Evolutionary conservation across 2,113 vertebrate species (phyloP), one percentile per base, ranked within the genome.

Genomic region (Empidonax alnorum): DNA sequence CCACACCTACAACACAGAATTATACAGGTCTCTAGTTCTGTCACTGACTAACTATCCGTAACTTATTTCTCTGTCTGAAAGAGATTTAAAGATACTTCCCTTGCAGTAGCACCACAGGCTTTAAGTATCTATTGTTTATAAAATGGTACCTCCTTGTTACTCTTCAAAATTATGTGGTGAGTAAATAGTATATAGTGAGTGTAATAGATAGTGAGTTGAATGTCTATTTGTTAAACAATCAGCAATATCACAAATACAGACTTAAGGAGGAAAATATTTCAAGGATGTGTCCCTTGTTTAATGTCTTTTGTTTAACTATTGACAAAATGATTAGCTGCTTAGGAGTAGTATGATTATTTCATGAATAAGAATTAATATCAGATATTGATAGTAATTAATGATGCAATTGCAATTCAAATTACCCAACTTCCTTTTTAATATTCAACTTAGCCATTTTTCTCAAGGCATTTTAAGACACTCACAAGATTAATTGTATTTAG

Each of bases 401-500:
- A 73, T 76, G 62, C 37, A 49, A 33, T 76, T 88, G 42, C 41
- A 83, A 14, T 92, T 72, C 63, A 80, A 50, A 73, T 22, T 9
- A 50, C 30, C 21, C 4, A 15, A 35, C 24, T 82, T 87, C 13
- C 22, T 94, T 78, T 90, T 87, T 72, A 82, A 69, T 69, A 37
- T 79, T 88, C 50, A 31, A 14, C 30, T 46, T 75, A 83, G 46
- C 30, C 47, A 15, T 77, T 78, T 62, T 91, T 91, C 90, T 17
- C 55, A 67, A 74, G 35, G 33, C 67, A 76, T 79, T 94, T 94
- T 39, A 80, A 91, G 63, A 82, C 33, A 55, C 23, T 79, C 15
- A 63, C 22, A 87, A 82, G 78, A 91, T 94, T 82, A 89, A 84
- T 89, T 89, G 49, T 58, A 79, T 91, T 88, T 58, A 63, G 78